Evolutionary conservation across 2,113 vertebrate species (phyloP).

Genomic region (Prolemur simus): DNA sequence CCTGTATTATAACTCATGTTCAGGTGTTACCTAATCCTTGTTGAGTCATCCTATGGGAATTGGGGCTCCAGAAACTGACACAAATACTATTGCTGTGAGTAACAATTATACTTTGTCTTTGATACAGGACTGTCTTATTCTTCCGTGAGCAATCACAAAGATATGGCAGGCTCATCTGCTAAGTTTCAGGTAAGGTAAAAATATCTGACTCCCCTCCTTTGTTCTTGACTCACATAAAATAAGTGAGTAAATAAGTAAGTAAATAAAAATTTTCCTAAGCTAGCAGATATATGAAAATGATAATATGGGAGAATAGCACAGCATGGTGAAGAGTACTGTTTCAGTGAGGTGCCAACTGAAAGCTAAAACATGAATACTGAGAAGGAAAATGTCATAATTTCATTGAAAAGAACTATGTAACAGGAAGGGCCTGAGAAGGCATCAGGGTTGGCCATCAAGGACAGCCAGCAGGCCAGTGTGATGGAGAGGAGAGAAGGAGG

Average conservation of each 20-base stretch:
- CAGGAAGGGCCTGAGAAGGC: neutral
- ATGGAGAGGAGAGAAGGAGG: neutral
- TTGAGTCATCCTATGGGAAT: neutral
- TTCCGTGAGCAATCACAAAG: neutral
- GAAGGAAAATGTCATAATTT: neutral
- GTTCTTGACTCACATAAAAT: neutral
- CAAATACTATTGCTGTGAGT: neutral
- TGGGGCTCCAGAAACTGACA: neutral
- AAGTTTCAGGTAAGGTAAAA: neutral
- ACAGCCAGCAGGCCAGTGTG: neutral
- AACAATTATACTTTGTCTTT: neutral
- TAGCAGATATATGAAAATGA: neutral
- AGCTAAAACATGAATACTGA: neutral
- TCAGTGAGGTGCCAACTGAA: neutral
- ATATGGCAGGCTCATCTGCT: neutral
- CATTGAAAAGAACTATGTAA: neutral
- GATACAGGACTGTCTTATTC: neutral
- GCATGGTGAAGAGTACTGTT: neutral
- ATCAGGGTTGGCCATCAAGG: neutral
- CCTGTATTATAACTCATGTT: neutral
- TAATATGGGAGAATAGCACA: neutral
- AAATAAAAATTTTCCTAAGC: neutral
- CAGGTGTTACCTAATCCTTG: neutral
- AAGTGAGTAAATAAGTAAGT: neutral
- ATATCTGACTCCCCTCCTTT: neutral